These are phyloP conservation scores for Caenorhabditis parvicauda DNA, from an alignment of 2,888 invertebrate species.

Conservation along the genomic window DNA sequence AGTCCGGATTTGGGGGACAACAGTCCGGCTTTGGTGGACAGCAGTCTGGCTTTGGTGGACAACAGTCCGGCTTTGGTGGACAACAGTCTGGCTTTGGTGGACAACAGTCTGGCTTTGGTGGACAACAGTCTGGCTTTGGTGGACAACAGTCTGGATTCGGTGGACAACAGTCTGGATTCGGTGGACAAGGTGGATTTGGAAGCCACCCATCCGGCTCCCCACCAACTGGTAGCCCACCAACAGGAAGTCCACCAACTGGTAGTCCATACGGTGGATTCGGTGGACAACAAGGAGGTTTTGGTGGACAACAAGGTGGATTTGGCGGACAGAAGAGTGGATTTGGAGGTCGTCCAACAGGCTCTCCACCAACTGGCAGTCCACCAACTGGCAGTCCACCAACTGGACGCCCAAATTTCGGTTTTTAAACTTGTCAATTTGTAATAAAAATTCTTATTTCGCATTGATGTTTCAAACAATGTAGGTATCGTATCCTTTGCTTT, in stretches of 20 bases:
- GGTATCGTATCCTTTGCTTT: no score
- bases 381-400: no score
- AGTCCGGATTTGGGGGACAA: conserved; percentile 9
- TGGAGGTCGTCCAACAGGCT: conserved; percentile 2
- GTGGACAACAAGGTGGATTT: no score
- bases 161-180: conserved; percentile 7
- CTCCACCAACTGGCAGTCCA: no score
- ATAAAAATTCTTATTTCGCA: no score
- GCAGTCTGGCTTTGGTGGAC: conserved; percentile 4
- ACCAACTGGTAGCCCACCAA: no score
- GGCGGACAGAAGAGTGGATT: conserved; percentile 6
- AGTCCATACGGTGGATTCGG: no score
- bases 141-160: conserved; percentile 6
- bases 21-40: conserved; percentile 6
- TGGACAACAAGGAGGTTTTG: conserved; percentile 4
- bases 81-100: conserved; percentile 2
- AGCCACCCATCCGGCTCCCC: no score
- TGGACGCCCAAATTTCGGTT: no score
- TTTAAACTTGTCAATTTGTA: no score
- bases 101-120: conserved; percentile 8
- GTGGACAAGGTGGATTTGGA: conserved; percentile 8
- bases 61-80: conserved; percentile 6
- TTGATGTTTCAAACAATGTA: no score
- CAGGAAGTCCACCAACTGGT: no score
- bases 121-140: conserved; percentile 7